Conservation (phyloP, 92 coral and sea anemone species). For the Siderastrea siderea region DNA sequence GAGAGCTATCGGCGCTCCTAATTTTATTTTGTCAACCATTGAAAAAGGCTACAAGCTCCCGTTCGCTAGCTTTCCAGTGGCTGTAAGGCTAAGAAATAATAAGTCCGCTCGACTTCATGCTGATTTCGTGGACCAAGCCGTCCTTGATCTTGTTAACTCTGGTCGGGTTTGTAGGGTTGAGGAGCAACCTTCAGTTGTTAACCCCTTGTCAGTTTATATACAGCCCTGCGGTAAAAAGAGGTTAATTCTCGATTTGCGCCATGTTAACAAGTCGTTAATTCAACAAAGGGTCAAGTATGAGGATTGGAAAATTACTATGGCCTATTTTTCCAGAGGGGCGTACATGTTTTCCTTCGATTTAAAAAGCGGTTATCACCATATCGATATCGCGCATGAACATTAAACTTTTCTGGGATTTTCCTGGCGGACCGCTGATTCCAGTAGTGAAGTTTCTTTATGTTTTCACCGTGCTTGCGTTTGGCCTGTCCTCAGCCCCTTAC, state of each 20-base stretch:
- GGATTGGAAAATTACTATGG: slow-evolving; percentile 76
- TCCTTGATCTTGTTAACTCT: slow-evolving; percentile 27
- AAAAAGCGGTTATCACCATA: slow-evolving; percentile 74
- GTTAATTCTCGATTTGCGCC: slow-evolving; percentile 69
- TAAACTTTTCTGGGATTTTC: slow-evolving; percentile 68
- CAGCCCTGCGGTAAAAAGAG: slow-evolving; percentile 72
- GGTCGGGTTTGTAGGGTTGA: slow-evolving; percentile 36
- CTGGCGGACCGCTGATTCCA: slow-evolving; percentile 44
- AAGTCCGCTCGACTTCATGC: slow-evolving; percentile 43
- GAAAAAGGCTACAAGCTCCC: slow-evolving; percentile 57
- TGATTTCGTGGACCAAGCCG: slow-evolving; percentile 43
- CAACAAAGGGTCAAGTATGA: slow-evolving; percentile 73
- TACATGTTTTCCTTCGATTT: slow-evolving; percentile 70
- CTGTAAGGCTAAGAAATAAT: slow-evolving; percentile 45
- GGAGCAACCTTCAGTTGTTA: slow-evolving; percentile 40
- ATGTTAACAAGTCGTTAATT: slow-evolving; percentile 57
- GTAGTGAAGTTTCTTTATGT: slow-evolving; percentile 35
- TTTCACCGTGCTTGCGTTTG: slow-evolving; percentile 65
- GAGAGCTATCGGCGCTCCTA: slow-evolving; percentile 61
- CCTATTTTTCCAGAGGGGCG: slow-evolving; percentile 54
- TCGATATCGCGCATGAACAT: slow-evolving; percentile 53
- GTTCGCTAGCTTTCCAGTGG: slow-evolving; percentile 42
- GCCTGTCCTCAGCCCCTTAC: slow-evolving; percentile 64
- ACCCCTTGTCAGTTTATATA: slow-evolving; percentile 66
- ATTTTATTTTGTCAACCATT: slow-evolving; percentile 55